These are phyloP conservation scores for Mustela lutreola DNA, from an alignment of 2,113 vertebrate genomes.

Conservation along the genomic window DNA sequence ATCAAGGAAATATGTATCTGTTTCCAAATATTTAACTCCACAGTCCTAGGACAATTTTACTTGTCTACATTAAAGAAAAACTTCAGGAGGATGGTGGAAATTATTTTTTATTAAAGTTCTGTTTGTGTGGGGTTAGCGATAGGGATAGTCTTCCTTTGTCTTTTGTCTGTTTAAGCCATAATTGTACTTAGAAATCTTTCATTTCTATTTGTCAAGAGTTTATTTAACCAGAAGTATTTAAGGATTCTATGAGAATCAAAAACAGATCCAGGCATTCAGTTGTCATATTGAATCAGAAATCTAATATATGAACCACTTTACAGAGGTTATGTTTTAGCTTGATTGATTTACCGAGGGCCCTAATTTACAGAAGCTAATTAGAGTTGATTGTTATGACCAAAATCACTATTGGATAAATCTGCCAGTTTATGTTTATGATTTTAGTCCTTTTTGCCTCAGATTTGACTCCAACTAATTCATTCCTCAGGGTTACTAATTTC, in stretches of 20 bases:
- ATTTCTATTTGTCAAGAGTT: background rate
- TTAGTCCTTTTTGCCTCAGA: background rate
- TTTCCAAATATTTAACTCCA: conserved; percentile 36
- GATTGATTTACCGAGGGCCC: background rate
- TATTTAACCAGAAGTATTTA: conserved; percentile 8
- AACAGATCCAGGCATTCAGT: background rate
- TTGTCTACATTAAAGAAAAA: background rate
- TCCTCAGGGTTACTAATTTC: background rate
- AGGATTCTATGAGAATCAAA: background rate
- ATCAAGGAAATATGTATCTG: background rate
- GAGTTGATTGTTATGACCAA: background rate
- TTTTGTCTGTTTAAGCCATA: conserved; percentile 21
- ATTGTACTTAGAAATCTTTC: background rate
- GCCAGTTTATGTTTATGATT: background rate
- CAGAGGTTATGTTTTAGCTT: conserved; percentile 4
- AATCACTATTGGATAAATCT: background rate
- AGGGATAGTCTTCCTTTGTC: background rate
- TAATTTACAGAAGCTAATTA: conserved; percentile 24
- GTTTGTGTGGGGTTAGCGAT: background rate
- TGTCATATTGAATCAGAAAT: conserved; percentile 48
- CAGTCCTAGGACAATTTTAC: background rate
- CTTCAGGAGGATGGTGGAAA: background rate
- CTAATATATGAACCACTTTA: conserved; percentile 32
- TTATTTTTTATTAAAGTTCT: background rate
- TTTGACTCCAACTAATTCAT: background rate